phyloP scores from a whole-genome alignment of 1,140 invertebrate genomes.

The Drosophila kanapiae region DNA sequence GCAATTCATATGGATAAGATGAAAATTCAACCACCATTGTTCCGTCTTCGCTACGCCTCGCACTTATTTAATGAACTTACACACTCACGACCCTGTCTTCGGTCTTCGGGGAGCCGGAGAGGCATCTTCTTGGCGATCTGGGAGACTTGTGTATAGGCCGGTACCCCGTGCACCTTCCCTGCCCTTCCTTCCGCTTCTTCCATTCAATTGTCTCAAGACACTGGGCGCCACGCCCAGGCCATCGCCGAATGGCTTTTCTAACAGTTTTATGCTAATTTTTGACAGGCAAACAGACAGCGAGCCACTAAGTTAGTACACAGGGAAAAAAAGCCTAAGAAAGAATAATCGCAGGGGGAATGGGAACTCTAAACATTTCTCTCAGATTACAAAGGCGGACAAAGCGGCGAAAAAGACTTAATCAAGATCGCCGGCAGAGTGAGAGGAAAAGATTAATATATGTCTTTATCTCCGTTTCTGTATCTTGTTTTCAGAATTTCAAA shows the following conservation, averaged over 20 bases:
- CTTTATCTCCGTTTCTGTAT: neutral
- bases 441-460: neutral
- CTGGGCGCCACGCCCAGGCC: conserved; percentile 36
- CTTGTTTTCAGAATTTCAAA: neutral
- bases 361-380: conserved; percentile 15
- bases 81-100: conserved; percentile 4
- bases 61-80: conserved; percentile 59
- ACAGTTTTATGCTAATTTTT: conserved; percentile 79
- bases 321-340: neutral
- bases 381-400: conserved; percentile 3
- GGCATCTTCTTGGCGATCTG: conserved; percentile 18
- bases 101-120: too few species aligned
- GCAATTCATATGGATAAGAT: conserved; percentile 18
- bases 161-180: too few species aligned
- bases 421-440: neutral
- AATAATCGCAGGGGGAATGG: neutral
- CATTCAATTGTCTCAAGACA: conserved; percentile 54
- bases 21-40: conserved; percentile 31
- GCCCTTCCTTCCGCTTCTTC: conserved; percentile 4
- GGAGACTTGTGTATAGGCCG: neutral
- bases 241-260: conserved; percentile 46
- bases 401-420: conserved; percentile 14
- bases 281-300: conserved; percentile 37
- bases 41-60: conserved; percentile 47
- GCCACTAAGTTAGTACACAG: conserved; percentile 32